These are phyloP conservation scores for Drosophila tani DNA, from an alignment of 1,140 invertebrate genomes.

Conservation along the genomic window DNA sequence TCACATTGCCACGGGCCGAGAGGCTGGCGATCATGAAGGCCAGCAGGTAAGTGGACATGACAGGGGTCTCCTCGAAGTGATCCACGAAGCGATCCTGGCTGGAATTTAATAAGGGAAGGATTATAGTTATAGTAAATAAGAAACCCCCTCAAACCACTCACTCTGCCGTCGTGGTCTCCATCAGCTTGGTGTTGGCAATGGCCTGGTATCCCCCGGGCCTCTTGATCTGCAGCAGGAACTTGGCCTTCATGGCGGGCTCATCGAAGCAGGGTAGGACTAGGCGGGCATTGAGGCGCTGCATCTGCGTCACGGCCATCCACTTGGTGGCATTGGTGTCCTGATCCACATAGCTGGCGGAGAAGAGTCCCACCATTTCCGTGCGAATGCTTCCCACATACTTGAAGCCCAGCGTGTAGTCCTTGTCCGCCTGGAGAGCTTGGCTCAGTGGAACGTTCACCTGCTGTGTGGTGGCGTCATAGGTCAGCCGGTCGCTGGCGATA, in stretches of 20 bases:
- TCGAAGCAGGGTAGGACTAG: constrained; percentile 96
- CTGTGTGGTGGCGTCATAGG: constrained; percentile 51
- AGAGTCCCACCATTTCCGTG: constrained; percentile 86
- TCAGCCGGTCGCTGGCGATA: constrained; percentile 24
- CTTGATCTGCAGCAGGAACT: constrained; percentile 89
- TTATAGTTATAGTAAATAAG: not conserved
- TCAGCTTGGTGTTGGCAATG: constrained; percentile 86
- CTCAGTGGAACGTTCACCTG: constrained; percentile 54
- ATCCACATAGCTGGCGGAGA: constrained; percentile 86
- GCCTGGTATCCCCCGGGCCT: constrained; percentile 86
- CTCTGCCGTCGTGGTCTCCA: constrained; percentile 31
- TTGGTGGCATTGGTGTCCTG: constrained; percentile 73
- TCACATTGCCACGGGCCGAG: constrained; percentile 68
- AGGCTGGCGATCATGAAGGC: constrained; percentile 92
- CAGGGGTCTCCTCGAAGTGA: constrained; percentile 86
- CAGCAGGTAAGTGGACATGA: constrained; percentile 92
- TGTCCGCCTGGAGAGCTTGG: constrained; percentile 6
- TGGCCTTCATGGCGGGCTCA: constrained; percentile 94
- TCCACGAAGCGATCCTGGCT: constrained; percentile 60
- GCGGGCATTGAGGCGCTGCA: constrained; percentile 93
- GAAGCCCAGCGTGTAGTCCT: constrained; percentile 61
- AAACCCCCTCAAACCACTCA: constrained; percentile 1
- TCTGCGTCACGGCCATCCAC: constrained; percentile 90
- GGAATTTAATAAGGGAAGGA: not conserved
- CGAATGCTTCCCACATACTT: constrained; percentile 84